Percentiles rank a stretch among this genome's conserved stretches.
Evolutionary conservation across 2,888 invertebrate species (phyloP).

Genomic region (Sarcophaga subvicina): DNA sequence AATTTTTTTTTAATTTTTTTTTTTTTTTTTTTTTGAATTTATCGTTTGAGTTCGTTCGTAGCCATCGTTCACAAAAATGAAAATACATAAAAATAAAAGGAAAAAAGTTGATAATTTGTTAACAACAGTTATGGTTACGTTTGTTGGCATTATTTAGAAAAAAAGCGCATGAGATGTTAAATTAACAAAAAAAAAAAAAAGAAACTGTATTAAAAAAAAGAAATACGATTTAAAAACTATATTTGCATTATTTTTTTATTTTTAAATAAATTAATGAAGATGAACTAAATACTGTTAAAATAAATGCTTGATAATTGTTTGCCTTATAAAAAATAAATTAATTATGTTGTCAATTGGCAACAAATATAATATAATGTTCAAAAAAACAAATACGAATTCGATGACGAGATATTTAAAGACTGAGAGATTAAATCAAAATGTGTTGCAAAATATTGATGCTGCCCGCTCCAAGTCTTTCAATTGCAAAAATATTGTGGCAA

Average conservation of each 20-base stretch:
- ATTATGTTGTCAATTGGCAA: too few species aligned
- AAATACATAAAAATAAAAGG: conserved; percentile 55
- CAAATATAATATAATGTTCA: too few species aligned
- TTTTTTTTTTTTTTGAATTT: not conserved
- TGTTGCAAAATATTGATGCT: too few species aligned
- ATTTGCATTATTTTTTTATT: conserved; percentile 54
- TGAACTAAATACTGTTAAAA: not conserved
- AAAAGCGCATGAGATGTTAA: conserved; percentile 4
- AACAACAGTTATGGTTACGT: conserved; percentile 48
- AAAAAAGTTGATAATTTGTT: conserved; percentile 57
- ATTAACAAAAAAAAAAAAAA: not conserved
- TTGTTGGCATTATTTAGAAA: not conserved
- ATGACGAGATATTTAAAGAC: too few species aligned
- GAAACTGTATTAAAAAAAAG: conserved; percentile 14
- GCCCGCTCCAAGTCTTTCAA: too few species aligned
- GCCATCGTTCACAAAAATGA: conserved; percentile 63
- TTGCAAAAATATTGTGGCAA: too few species aligned
- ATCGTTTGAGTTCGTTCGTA: not conserved
- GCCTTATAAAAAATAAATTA: too few species aligned
- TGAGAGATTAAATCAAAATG: too few species aligned
- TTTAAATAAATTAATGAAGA: not conserved
- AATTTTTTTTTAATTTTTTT: not conserved
- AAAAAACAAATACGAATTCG: too few species aligned
- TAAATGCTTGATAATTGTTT: not conserved
- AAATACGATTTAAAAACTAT: conserved; percentile 6